Conservation (phyloP, 2,888 invertebrate genomes). For the Trilocha varians region DNA sequence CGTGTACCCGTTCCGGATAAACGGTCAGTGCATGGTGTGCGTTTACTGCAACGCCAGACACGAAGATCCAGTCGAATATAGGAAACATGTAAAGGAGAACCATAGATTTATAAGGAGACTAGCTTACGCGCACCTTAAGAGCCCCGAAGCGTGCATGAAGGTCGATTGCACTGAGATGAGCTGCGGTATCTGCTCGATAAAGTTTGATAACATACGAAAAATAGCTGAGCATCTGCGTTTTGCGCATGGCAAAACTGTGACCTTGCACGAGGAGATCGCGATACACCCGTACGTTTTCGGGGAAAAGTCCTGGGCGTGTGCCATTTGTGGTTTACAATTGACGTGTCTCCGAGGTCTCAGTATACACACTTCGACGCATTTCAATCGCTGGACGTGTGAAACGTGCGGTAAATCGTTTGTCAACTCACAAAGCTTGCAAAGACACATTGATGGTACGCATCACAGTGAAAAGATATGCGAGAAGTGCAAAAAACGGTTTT, state of each 20-base stretch:
- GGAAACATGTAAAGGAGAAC: slow-evolving; percentile 26
- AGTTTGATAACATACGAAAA: not conserved
- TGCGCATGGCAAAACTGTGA: not conserved
- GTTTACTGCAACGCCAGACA: slow-evolving; percentile 30
- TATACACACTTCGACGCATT: slow-evolving; percentile 36
- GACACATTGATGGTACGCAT: slow-evolving; percentile 19
- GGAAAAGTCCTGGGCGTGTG: slow-evolving; percentile 31
- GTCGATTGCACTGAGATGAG: slow-evolving; percentile 25
- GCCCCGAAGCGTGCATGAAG: slow-evolving; percentile 12
- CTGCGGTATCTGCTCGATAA: not conserved
- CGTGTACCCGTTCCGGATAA: slow-evolving; percentile 30
- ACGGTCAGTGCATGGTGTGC: slow-evolving; percentile 29
- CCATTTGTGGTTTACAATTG: slow-evolving; percentile 27
- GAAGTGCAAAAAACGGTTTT: slow-evolving; percentile 31
- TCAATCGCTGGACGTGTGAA: slow-evolving; percentile 37
- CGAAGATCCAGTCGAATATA: slow-evolving; percentile 23
- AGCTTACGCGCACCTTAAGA: slow-evolving; percentile 26
- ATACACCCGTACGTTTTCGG: slow-evolving; percentile 35
- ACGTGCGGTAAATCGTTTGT: slow-evolving; percentile 39
- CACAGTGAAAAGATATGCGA: slow-evolving; percentile 20
- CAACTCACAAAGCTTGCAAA: slow-evolving; percentile 27
- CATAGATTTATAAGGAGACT: slow-evolving; percentile 26
- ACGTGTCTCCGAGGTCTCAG: slow-evolving; percentile 31
- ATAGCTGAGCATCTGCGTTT: not conserved
- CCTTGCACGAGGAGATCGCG: slow-evolving; percentile 26